Conservation (phyloP, 2,113 vertebrate species). For the Passer domesticus region DNA sequence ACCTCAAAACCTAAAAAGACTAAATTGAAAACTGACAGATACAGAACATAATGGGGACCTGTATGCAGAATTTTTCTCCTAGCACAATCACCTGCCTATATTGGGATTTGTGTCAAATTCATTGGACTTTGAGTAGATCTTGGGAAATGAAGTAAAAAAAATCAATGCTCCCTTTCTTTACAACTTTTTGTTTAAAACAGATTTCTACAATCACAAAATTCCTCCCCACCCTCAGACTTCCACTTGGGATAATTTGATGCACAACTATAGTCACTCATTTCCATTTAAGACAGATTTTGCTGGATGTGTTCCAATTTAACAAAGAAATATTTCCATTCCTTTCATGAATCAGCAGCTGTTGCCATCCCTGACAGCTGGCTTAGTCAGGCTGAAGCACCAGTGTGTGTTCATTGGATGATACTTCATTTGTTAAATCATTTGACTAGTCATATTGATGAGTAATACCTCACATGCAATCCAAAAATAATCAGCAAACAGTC, state of each 20-base stretch:
- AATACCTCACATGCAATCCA: constrained; percentile 38
- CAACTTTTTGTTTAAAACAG: not conserved
- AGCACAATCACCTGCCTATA: not conserved
- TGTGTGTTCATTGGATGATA: not conserved
- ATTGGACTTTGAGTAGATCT: not conserved
- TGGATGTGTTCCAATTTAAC: constrained; percentile 9
- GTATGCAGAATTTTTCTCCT: not conserved
- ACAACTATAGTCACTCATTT: not conserved
- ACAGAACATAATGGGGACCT: not conserved
- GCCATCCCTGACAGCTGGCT: constrained; percentile 37
- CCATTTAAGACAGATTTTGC: constrained; percentile 45
- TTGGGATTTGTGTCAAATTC: not conserved
- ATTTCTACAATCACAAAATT: not conserved
- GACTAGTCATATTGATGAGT: constrained; percentile 56
- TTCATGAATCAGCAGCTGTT: constrained; percentile 53
- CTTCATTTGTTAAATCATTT: constrained; percentile 34
- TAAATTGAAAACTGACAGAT: not conserved
- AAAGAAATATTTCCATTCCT: constrained; percentile 36
- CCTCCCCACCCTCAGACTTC: not conserved
- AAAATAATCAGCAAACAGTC: not conserved
- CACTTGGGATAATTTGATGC: constrained; percentile 19
- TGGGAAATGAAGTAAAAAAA: not conserved
- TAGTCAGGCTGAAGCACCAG: constrained; percentile 44
- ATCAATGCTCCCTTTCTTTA: not conserved
- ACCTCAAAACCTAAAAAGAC: not conserved